A percentile compares a stretch with the other conserved stretches of the same genome.
These are phyloP conservation scores for Datnioides undecimradiatus DNA, from an alignment of 2,113 vertebrate species.

Conservation along the genomic window DNA sequence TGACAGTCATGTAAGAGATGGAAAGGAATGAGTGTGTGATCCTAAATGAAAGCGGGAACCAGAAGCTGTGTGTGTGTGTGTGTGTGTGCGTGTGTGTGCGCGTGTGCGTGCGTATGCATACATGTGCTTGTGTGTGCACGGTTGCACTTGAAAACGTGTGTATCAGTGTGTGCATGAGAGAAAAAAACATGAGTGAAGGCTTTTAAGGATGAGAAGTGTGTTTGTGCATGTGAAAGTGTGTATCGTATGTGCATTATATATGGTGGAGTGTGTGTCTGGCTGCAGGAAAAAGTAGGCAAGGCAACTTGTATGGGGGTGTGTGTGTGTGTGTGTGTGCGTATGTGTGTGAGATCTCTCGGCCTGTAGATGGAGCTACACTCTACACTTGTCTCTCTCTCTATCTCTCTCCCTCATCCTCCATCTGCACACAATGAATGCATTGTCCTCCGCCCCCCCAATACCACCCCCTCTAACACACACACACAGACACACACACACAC, in stretches of 20 bases:
- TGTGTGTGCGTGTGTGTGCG: background rate
- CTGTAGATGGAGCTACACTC: constrained; percentile 97
- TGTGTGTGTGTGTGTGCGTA: constrained; percentile 12
- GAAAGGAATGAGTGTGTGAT: background rate
- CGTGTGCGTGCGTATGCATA: background rate
- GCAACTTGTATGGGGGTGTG: background rate
- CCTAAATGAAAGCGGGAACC: background rate
- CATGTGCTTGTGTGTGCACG: background rate
- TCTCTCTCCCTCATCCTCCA: constrained; percentile 46
- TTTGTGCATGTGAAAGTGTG: background rate
- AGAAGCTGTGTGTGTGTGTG: background rate
- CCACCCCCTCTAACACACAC: constrained; percentile 67
- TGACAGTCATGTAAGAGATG: background rate
- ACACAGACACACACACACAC: constrained; percentile 31
- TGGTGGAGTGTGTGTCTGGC: background rate
- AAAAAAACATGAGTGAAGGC: background rate
- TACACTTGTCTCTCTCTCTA: constrained; percentile 85
- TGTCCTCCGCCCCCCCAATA: constrained; percentile 75
- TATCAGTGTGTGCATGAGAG: constrained; percentile 3
- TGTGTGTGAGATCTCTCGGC: constrained; percentile 60
- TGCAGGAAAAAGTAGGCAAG: background rate
- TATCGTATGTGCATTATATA: background rate
- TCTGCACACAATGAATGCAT: constrained; percentile 87
- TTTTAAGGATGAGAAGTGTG: background rate
- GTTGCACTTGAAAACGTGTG: background rate